phyloP scores from a whole-genome alignment of 2,888 invertebrate genomes.

The Nomada goodeniana region DNA sequence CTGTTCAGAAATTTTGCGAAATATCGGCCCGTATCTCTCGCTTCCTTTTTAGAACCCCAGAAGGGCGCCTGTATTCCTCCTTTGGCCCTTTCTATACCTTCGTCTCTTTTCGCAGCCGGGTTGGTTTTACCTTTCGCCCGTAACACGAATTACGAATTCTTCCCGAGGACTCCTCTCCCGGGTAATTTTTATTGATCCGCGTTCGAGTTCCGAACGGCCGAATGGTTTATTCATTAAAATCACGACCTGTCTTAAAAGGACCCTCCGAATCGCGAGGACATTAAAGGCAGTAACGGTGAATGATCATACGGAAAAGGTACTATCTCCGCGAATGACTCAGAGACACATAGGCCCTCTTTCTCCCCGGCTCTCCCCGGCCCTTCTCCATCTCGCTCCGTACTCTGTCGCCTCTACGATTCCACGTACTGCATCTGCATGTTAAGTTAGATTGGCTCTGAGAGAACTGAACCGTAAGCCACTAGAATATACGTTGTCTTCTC shows the following conservation, averaged over 20 bases:
- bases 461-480: constrained; percentile 76
- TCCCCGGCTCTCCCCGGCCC: constrained; percentile 9
- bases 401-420: constrained; percentile 67
- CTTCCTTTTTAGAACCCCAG: background rate
- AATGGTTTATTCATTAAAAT: constrained; percentile 45
- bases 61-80: too few species aligned
- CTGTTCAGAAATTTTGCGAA: constrained; percentile 44
- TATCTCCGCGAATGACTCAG: constrained; percentile 62
- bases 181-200: constrained; percentile 24
- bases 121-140: background rate
- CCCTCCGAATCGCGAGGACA: constrained; percentile 38
- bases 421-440: constrained; percentile 77
- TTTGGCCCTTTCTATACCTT: background rate
- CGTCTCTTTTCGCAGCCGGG: too few species aligned
- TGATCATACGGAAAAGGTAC: constrained; percentile 55
- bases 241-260: constrained; percentile 27
- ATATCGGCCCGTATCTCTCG: constrained; percentile 33
- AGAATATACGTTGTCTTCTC: constrained; percentile 70
- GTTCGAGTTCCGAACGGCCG: constrained; percentile 1
- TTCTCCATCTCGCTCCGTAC: background rate
- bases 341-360: constrained; percentile 14
- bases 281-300: constrained; percentile 52
- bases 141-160: background rate
- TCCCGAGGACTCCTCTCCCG: background rate
- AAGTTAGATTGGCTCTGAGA: constrained; percentile 77